phyloP scores from a whole-genome alignment of 2,888 invertebrate species.

The Thera obeliscata region DNA sequence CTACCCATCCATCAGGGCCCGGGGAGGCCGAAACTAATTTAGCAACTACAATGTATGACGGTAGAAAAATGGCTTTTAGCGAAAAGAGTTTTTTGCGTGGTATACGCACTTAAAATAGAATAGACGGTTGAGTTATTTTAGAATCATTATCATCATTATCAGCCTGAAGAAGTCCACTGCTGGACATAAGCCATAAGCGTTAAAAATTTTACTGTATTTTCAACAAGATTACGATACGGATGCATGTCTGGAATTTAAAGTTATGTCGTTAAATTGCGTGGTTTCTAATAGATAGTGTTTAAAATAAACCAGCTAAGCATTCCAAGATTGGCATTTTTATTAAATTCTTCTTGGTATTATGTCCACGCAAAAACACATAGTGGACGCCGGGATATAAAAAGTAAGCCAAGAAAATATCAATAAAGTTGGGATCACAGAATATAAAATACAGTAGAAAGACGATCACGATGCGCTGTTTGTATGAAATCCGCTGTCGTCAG shows the following conservation, averaged over 20 bases:
- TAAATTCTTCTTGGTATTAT: neutral
- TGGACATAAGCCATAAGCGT: too few species aligned
- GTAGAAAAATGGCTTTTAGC: conserved; percentile 9
- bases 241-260: neutral
- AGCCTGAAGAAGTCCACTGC: too few species aligned
- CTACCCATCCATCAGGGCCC: conserved; percentile 17
- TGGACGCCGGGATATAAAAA: too few species aligned
- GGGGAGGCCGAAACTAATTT: conserved; percentile 4
- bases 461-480: too few species aligned
- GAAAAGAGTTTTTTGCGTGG: conserved; percentile 3
- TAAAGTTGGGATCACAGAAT: too few species aligned
- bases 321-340: neutral
- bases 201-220: too few species aligned
- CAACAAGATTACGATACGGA: neutral
- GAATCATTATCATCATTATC: too few species aligned
- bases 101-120: neutral
- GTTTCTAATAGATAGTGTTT: neutral
- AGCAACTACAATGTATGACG: conserved; percentile 4
- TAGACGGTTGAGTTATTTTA: neutral
- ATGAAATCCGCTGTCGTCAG: too few species aligned
- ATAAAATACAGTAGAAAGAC: too few species aligned
- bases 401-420: too few species aligned
- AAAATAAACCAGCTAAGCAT: neutral
- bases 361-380: too few species aligned
- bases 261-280: neutral